Conservation (phyloP, 2,797 vertebrate genomes). For the Coranthus polyacanthus region DNA sequence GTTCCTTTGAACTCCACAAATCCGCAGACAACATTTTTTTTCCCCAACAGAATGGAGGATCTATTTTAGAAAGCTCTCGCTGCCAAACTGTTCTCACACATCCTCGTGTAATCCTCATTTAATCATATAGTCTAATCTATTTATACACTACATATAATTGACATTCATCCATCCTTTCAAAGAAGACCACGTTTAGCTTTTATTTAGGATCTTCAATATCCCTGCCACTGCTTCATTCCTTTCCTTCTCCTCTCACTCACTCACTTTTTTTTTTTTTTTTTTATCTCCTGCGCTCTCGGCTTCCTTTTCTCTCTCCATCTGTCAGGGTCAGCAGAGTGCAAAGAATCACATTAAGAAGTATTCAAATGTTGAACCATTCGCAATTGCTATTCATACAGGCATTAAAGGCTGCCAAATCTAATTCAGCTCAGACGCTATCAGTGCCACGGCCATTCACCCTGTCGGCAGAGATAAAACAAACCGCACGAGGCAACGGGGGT, state of each 20-base stretch:
- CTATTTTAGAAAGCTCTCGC: background rate
- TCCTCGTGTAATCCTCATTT: conserved; percentile 12
- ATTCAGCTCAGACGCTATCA: conserved; percentile 63
- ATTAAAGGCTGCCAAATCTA: conserved; percentile 76
- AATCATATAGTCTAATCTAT: conserved; percentile 26
- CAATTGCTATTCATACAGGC: conserved; percentile 77
- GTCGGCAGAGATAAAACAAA: conserved; percentile 64
- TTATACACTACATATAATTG: conserved; percentile 1
- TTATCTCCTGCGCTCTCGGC: conserved; percentile 5
- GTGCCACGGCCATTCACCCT: conserved; percentile 52
- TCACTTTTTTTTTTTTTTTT: background rate
- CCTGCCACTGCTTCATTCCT: conserved; percentile 12
- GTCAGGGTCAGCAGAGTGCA: conserved; percentile 71
- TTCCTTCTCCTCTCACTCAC: background rate
- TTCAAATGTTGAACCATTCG: conserved; percentile 69
- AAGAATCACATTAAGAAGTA: conserved; percentile 71
- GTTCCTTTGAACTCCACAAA: background rate
- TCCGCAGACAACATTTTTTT: background rate
- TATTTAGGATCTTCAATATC: conserved; percentile 45
- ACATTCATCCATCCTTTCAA: conserved; percentile 12
- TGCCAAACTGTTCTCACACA: background rate
- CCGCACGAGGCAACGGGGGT: conserved; percentile 30
- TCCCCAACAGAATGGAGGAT: background rate
- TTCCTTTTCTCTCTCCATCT: conserved; percentile 51
- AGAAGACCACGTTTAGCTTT: conserved; percentile 39